phyloP scores from a whole-genome alignment of 2,113 vertebrate genomes.

The Chaetodon auriga region DNA sequence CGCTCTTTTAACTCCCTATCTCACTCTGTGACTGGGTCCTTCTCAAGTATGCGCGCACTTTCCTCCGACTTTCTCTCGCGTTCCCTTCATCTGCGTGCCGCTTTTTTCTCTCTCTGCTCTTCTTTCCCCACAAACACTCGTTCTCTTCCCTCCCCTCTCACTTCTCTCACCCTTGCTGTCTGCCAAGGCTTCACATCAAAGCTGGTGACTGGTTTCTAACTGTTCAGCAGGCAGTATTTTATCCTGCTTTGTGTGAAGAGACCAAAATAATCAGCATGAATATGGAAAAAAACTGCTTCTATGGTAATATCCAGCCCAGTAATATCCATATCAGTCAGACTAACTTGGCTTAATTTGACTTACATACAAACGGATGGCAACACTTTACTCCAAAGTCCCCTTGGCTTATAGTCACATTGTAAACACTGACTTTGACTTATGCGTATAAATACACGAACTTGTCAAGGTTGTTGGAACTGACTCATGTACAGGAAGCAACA shows the following conservation, averaged over 20 bases:
- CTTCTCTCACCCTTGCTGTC: conserved; percentile 68
- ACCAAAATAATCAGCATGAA: conserved; percentile 84
- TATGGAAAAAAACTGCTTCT: conserved; percentile 77
- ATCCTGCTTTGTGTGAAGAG: conserved; percentile 77
- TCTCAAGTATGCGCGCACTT: conserved; percentile 52
- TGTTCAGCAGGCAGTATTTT: conserved; percentile 79
- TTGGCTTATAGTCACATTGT: conserved; percentile 75
- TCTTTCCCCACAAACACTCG: conserved; percentile 58
- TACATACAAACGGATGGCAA: conserved; percentile 75
- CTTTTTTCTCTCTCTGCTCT: conserved; percentile 40
- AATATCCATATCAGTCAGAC: conserved; percentile 83
- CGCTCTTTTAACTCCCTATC: conserved; percentile 74
- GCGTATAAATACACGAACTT: conserved; percentile 68
- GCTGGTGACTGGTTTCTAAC: conserved; percentile 77
- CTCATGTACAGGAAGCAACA: conserved; percentile 62
- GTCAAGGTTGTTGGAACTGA: conserved; percentile 79
- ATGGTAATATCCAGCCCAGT: conserved; percentile 78
- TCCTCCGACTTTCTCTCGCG: conserved; percentile 56
- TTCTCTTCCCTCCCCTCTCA: conserved; percentile 56
- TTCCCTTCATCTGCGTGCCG: conserved; percentile 65
- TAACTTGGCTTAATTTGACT: conserved; percentile 82
- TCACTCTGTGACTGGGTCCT: conserved; percentile 53
- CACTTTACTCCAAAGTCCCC: conserved; percentile 72
- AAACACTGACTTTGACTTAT: conserved; percentile 69
- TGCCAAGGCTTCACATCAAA: conserved; percentile 83